A percentile compares a stretch with the other conserved stretches of the same genome.
Conservation (phyloP, 2,113 vertebrate species). For the Nycticorax nycticorax region DNA sequence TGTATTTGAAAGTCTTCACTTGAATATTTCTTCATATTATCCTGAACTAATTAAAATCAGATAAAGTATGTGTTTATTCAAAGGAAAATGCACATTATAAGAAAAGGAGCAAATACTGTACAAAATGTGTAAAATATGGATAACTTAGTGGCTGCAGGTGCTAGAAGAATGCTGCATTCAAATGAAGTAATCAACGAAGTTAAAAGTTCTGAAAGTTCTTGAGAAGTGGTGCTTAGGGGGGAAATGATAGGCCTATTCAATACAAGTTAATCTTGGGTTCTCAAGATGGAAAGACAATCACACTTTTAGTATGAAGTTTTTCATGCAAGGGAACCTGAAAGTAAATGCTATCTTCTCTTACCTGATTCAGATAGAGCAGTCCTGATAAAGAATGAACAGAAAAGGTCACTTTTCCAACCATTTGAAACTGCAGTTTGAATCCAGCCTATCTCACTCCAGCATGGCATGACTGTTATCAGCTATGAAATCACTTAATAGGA, state of each 20-base stretch:
- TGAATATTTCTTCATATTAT: background rate
- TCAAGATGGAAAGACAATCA: background rate
- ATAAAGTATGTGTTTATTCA: background rate
- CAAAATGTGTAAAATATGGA: background rate
- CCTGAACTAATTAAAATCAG: background rate
- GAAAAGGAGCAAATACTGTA: background rate
- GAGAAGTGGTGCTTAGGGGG: background rate
- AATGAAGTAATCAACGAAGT: background rate
- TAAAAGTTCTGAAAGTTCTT: background rate
- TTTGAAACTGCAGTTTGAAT: background rate
- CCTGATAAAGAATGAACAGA: background rate
- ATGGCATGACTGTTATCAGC: background rate
- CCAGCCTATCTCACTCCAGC: background rate
- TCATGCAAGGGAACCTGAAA: background rate
- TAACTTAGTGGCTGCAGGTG: background rate
- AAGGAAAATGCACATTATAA: background rate
- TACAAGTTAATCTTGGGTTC: background rate
- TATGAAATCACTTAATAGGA: constrained; percentile 29
- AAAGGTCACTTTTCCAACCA: background rate
- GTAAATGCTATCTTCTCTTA: background rate
- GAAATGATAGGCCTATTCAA: background rate
- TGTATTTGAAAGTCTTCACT: background rate
- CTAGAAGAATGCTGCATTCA: background rate
- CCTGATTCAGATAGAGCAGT: background rate
- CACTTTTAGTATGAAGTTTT: background rate